phyloP scores from a whole-genome alignment of 2,113 vertebrate genomes.

The Ramphastos sulfuratus region DNA sequence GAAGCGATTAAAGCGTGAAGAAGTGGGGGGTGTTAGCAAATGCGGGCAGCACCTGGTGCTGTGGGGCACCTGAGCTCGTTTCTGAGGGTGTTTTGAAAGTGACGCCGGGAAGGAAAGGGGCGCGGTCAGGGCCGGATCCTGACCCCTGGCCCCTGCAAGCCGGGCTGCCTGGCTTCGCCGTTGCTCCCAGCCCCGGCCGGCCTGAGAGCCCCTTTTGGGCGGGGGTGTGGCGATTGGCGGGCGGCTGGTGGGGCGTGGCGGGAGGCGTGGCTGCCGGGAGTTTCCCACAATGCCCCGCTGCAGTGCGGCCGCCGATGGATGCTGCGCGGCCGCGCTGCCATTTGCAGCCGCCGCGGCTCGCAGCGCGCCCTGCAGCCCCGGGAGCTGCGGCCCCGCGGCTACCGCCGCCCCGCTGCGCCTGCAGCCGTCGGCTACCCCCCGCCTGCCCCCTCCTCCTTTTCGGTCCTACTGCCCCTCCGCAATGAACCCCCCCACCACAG shows the following conservation, averaged over 20 bases:
- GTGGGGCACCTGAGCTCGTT: accelerated
- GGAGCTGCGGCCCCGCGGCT: not conserved
- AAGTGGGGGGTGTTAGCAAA: accelerated
- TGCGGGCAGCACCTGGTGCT: accelerated
- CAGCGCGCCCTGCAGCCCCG: not conserved
- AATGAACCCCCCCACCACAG: conserved; percentile 68
- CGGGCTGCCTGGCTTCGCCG: not conserved
- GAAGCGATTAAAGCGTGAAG: not conserved
- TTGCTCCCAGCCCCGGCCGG: not conserved
- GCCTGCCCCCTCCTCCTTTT: not conserved
- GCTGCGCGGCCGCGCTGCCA: conserved; percentile 80
- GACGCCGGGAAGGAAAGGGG: not conserved
- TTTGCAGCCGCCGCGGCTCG: conserved; percentile 72
- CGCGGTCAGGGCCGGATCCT: accelerated
- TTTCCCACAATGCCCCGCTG: conserved; percentile 85
- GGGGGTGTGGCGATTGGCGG: not conserved
- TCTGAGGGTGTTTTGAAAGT: accelerated
- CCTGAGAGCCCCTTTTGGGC: no score
- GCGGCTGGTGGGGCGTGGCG: conserved; percentile 47
- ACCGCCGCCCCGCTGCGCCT: not conserved
- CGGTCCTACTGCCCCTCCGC: not conserved
- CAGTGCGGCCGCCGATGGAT: conserved; percentile 79
- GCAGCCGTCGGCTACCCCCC: not conserved
- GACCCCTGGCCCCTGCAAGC: not conserved
- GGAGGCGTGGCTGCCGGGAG: conserved; percentile 68